phyloP scores from a whole-genome alignment of 2,888 invertebrate genomes.

The Dyspetes luteomarginatus region DNA sequence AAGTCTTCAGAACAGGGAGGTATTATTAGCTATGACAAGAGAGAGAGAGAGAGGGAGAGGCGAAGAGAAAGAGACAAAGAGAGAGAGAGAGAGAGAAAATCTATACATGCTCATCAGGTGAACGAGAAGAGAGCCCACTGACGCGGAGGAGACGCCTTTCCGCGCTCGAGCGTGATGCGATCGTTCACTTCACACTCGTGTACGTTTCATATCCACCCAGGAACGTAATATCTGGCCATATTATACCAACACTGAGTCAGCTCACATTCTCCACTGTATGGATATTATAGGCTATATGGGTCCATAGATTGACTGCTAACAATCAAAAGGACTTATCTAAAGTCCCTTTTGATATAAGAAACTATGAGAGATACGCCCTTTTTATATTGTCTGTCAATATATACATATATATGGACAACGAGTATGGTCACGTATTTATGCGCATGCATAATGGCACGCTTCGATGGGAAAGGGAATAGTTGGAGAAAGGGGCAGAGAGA shows the following conservation, averaged over 20 bases:
- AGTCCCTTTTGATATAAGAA: background rate
- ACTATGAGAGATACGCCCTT: background rate
- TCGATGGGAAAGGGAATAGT: conserved; percentile 53
- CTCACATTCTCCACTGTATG: conserved; percentile 1
- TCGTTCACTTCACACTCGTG: conserved; percentile 66
- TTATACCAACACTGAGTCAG: conserved; percentile 30
- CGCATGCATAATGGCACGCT: conserved; percentile 64
- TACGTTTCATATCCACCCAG: conserved; percentile 33
- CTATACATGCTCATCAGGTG: too few relatives aligned
- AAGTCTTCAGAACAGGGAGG: conserved; percentile 50
- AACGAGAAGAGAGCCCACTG: conserved; percentile 55
- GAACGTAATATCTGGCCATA: conserved; percentile 41
- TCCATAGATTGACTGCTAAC: background rate
- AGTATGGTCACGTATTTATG: conserved; percentile 59
- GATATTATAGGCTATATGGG: background rate
- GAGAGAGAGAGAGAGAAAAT: too few relatives aligned
- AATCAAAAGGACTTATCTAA: background rate
- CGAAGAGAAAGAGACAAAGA: too few relatives aligned
- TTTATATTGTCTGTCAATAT: background rate
- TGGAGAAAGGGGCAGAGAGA: background rate
- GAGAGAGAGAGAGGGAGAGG: background rate
- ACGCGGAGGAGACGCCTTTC: conserved; percentile 64
- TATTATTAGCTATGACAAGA: conserved; percentile 61
- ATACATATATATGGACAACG: background rate
- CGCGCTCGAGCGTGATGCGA: conserved; percentile 65